Evolutionary conservation across 2,797 vertebrate species (phyloP).

Genomic region (Cossypha niveicapilla): DNA sequence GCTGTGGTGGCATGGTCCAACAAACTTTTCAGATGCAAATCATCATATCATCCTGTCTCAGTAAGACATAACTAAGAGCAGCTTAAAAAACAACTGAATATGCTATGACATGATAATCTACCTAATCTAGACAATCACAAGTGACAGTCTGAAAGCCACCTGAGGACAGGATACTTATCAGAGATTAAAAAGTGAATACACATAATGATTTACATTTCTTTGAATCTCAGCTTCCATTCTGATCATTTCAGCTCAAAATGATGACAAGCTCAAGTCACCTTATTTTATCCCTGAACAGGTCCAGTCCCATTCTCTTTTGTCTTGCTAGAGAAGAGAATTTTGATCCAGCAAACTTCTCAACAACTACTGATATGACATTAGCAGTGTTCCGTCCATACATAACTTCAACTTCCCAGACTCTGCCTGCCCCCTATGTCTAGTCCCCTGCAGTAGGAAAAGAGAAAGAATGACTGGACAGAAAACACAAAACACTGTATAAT

Average conservation of each 20-base stretch:
- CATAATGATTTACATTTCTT: not conserved
- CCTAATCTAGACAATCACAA: not conserved
- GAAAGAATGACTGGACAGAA: not conserved
- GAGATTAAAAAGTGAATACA: not conserved
- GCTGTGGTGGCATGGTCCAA: not conserved
- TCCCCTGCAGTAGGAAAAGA: not conserved
- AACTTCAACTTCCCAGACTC: not conserved
- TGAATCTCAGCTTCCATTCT: not conserved
- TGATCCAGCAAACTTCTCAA: not conserved
- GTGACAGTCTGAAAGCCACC: not conserved
- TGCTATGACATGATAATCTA: not conserved
- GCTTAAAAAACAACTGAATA: not conserved
- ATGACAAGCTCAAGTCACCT: not conserved
- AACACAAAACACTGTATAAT: not conserved
- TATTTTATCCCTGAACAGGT: not conserved
- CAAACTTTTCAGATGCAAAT: conserved; percentile 7
- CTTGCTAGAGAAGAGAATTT: not conserved
- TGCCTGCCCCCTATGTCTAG: not conserved
- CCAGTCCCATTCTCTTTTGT: not conserved
- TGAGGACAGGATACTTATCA: not conserved
- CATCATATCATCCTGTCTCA: not conserved
- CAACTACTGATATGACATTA: not conserved
- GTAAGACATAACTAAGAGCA: not conserved
- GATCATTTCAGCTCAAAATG: not conserved
- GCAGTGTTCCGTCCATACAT: not conserved